Evolutionary conservation across 2,797 vertebrate species (phyloP), one percentile per base, ranked within the genome.

Genomic region (Semaprochilodus insignis): DNA sequence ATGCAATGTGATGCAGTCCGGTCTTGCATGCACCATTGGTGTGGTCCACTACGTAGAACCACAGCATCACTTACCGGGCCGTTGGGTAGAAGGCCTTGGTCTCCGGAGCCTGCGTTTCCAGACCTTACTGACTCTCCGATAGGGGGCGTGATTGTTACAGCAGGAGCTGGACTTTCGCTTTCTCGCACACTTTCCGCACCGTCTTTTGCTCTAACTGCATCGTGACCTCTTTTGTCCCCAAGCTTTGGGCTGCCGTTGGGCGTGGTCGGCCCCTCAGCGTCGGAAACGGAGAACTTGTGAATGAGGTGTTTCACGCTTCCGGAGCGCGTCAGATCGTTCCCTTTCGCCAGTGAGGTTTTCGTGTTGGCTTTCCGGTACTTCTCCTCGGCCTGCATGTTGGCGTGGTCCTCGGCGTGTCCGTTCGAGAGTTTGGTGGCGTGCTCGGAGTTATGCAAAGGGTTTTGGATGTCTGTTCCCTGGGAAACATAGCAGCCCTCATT

Each of bases 241-340:
- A 36, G 52, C 17, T 48, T 27, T 0, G 62, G 63, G 63, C 63
- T 65, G 16, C 63, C 63, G 17, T 27, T 15, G 15, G 44, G 60
- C 0, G 34, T 19, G 4, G 67, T 63, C 4, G 31, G 69, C 2
- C 14, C 57, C 11, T 71, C 44, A 0, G 23, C 19, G 17, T 89
- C 88, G 0, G 76, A 75, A 72, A 74, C 81, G 0, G 93, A 93
- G 83, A 94, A 94, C 87, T 83, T 93, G 79, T 21, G 74, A 81
- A 95, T 93, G 81, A 95, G 90, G 48, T 92, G 75, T 88, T 94
- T 94, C 48, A 95, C 81, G 23, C 93, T 94, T 67, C 89, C 72
- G 0, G 88, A 73, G 69, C 87, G 88, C 0, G 66, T 84, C 62
- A 94, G 87, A 69, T 81, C 88, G 23, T 88, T 83, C 16, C 71